Evolutionary conservation across 2,113 vertebrate species (phyloP), one percentile per base, ranked within the genome.

Genomic region (Eidolon helvum): DNA sequence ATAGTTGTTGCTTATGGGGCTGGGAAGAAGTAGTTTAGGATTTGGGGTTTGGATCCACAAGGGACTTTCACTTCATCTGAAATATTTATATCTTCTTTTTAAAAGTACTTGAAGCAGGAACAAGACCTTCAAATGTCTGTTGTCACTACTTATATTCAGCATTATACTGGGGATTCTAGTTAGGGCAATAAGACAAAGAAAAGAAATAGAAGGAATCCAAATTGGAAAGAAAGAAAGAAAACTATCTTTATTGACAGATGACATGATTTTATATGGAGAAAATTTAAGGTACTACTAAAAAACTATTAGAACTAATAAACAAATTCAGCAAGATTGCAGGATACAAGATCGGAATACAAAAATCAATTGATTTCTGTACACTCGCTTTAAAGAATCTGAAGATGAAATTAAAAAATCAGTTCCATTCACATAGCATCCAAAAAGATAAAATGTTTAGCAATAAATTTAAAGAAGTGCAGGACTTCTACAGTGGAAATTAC

Each of bases 151-250:
- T 82, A 57, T 43, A 19, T 80, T 85, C 57, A 85, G 18, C 40
- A 63, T 74, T 61, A 55, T 7, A 48, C 26, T 66, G 18, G 50
- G 68, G 35, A 40, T 53, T 89, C n/a, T 84, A 92, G 61, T 28
- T 40, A 79, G 83, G 66, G 16, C 35, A 83, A 24, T 78, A 38
- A 92, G 40, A 72, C 40, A 78, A 68, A 63, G 30, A 40, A 96
- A 91, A 38, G 3, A 72, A 79, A 45, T 10, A 43, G 35, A 84
- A 75, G 8, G 4, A 26, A 66, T 80, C 57, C 7, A 43, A 65
- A 74, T 33, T 90, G n/a, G 24, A 84, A 85, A 87, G 89, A 38
- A 91, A 90, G 18, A 82, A 90, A 24, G 30, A 74, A 83, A 91
- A 63, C 38, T 43, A 4, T 50, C 38, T 94, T 50, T 91, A 55